Base-by-base conservation (phyloP, 2,113 vertebrate genomes). In the Petaurus breviceps region DNA sequence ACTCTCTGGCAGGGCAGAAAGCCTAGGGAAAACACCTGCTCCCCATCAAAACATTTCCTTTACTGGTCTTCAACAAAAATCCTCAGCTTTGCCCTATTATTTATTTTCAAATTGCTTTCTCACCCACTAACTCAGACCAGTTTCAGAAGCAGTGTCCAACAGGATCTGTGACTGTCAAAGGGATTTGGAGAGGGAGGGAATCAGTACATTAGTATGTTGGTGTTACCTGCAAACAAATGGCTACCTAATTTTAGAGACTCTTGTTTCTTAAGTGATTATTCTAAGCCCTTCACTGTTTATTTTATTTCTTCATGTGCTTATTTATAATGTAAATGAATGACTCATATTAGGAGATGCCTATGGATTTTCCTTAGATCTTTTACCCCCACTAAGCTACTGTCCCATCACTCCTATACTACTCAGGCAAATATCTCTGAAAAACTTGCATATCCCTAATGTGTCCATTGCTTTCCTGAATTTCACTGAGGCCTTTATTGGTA, bases 1-100 rank as follows among this genome's bases (percentile, higher is more conserved):
- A 89, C 0, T 31, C 25, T 49, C 0, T 46, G 11, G 10, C 22
- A 4, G 10, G 55, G 46, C 57, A 51, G 51, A 47, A 52, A 47
- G 31, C 92, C 95, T 51, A 89, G 94, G 95, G 90, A 96, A 96
- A 96, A 57, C 23, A 46, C 90, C 93, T 57, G 94, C 14, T 91
- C 25, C 54, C 57, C 22, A 51, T 92, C 89, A 92, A 97, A 96
- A 96, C 19, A 50, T 25, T 93, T 96, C 37, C 94, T 91, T 95
- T 26, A 94, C 61, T 43, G 0, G 0, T 50, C 55, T 49, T 90
- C 47, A 11, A 0, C 28, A 24, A 51, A 90, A 3, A 51, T 97
- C 94, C 31, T 94, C 0, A 91, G 43, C 92, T 92, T 95, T 97
- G 19, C 84, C 91, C 43, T 51, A 3, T 95, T 91, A n/a, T 16